Evolutionary conservation across 23 tunicate species (phyloP), one percentile per base, ranked within the genome.

Genomic region (Trididemnum clinides): DNA sequence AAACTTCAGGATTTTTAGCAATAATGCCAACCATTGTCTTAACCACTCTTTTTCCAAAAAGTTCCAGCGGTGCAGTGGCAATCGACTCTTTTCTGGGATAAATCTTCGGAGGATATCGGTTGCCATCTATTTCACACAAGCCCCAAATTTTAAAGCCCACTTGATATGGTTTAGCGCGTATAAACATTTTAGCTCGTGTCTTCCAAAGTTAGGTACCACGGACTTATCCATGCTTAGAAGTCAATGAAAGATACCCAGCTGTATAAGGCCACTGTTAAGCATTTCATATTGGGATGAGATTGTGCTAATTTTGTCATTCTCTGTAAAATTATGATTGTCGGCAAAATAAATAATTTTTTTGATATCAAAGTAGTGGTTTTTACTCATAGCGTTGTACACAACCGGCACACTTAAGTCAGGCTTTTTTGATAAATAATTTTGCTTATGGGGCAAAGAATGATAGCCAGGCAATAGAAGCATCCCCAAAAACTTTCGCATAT

Each of bases 21-120:
- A 63, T 63, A 63, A 63, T 63, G 26, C n/a, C 71, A n/a, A 63
- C 71, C 54, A 44, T 44, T 44, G 54, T 44, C 10, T 44, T 44
- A 7, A 7, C 15, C 54, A 44, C 54, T 44, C 54, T 44, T 44
- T 44, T 44, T 44, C 15, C 54, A 10, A 44, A 44, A 44, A 15
- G 54, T 44, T 44, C 54, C 54, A 7, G 15, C 54, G 10, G 15
- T 44, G 54, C 54, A 7, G 54, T 44, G 12, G 54, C 54, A 44
- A 15, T 44, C 15, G 15, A 44, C 54, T 44, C 54, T 44, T 44
- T 44, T 44, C 54, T 15, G 10, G 10, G 12, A 15, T 44, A 44
- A 44, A 44, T 44, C 54, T 44, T 44, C 54, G 15, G 54, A 44
- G 10, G 54, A 44, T 44, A 44, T 44, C 12, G 54, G 12, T 44